Conservation (phyloP, 1,140 invertebrate genomes). For the Meloidogyne exigua region DNA sequence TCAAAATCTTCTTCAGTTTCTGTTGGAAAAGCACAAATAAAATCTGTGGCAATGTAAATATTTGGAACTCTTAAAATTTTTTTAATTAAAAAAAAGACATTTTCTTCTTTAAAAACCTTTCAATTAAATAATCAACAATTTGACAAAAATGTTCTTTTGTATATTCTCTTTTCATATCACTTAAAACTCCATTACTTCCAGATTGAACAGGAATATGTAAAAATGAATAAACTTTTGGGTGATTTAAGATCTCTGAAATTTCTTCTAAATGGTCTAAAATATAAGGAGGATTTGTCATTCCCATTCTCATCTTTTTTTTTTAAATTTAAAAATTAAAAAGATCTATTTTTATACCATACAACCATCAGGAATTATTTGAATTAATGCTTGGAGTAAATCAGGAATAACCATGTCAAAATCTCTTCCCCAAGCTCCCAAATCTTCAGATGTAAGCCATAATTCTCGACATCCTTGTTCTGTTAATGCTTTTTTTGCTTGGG, state of each 20-base stretch:
- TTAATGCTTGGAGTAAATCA: constrained; percentile 79
- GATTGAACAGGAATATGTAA: constrained; percentile 95
- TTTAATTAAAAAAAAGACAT: background rate
- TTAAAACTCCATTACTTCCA: constrained; percentile 85
- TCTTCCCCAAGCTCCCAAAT: constrained; percentile 91
- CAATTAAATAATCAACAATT: constrained; percentile 80
- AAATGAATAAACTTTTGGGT: constrained; percentile 88
- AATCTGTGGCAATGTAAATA: constrained; percentile 92
- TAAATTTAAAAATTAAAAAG: background rate
- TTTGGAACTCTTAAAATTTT: constrained; percentile 73
- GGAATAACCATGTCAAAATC: constrained; percentile 83
- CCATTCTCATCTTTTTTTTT: constrained; percentile 65
- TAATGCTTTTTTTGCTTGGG: constrained; percentile 74
- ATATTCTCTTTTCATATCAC: constrained; percentile 95
- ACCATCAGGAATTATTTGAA: constrained; percentile 83
- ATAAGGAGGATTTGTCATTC: constrained; percentile 83
- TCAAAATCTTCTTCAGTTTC: constrained; percentile 89
- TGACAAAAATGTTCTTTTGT: constrained; percentile 80
- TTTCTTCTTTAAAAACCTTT: constrained; percentile 69
- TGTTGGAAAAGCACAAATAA: constrained; percentile 96
- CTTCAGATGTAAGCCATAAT: constrained; percentile 97
- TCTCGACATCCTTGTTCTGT: constrained; percentile 84
- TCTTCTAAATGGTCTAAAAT: constrained; percentile 89
- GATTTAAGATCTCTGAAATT: constrained; percentile 81
- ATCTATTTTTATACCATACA: constrained; percentile 67